Percentiles rank a stretch among this genome's conserved stretches.
Evolutionary conservation across 2,888 invertebrate genomes (phyloP).

Genomic region (Selenia dentaria): DNA sequence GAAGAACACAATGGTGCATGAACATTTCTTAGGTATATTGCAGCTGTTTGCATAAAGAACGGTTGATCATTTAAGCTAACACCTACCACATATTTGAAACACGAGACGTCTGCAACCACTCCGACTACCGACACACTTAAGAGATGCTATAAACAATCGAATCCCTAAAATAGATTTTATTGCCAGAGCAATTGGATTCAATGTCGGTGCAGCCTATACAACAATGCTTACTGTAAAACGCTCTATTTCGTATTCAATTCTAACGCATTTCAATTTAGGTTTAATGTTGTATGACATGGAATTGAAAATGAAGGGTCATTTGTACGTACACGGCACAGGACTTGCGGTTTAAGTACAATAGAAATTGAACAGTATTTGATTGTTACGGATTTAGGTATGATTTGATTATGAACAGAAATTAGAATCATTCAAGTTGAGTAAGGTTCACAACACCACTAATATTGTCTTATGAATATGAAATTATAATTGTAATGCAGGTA

Average conservation of each 20-base stretch:
- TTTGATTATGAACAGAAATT: slow-evolving; percentile 11
- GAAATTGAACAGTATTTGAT: slow-evolving; percentile 45
- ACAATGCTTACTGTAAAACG: slow-evolving; percentile 56
- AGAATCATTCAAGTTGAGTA: slow-evolving; percentile 6
- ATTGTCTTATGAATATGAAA: slow-evolving; percentile 13
- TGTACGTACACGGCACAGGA: slow-evolving; percentile 46
- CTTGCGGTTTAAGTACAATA: slow-evolving; percentile 59
- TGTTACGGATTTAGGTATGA: slow-evolving; percentile 26
- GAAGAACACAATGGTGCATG: too few species aligned
- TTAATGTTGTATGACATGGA: slow-evolving; percentile 45
- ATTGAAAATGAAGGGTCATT: slow-evolving; percentile 43
- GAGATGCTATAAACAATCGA: slow-evolving; percentile 68
- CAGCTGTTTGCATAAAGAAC: slow-evolving; percentile 55
- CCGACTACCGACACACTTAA: slow-evolving; percentile 63
- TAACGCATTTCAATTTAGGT: slow-evolving; percentile 49
- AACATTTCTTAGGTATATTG: slow-evolving; percentile 22
- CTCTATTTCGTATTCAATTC: slow-evolving; percentile 51
- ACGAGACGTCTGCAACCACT: slow-evolving; percentile 68
- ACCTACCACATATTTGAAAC: slow-evolving; percentile 67
- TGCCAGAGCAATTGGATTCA: slow-evolving; percentile 72
- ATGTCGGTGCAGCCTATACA: slow-evolving; percentile 60
- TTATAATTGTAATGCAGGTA: slow-evolving; percentile 3
- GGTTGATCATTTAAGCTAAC: slow-evolving; percentile 61
- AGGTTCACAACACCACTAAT: slow-evolving; percentile 2
- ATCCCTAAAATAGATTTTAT: slow-evolving; percentile 75